Base-by-base conservation (phyloP, 1,140 invertebrate species). In the Brachionus plicatilis region DNA sequence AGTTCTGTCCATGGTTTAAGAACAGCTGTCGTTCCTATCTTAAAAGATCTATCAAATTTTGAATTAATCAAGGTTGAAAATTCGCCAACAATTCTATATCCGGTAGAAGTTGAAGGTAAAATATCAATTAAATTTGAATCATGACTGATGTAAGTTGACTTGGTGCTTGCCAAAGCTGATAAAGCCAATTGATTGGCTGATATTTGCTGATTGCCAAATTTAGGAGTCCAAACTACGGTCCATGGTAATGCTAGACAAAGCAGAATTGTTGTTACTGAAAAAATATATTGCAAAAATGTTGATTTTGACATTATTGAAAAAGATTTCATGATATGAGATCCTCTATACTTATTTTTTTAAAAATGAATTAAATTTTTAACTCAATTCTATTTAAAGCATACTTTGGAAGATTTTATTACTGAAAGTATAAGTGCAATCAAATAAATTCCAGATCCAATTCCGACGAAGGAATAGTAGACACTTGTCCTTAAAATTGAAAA, bases 171-270 rank as follows among this genome's bases (percentile, higher is more conserved):
- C 9, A n/a, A 37, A 37, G 9, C 9, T 70, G 29, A 70, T 0
- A 6, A 3, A 20, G 5, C 14, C 33, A 20, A 4, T 45, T 41
- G 37, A 43, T 72, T 45, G 14, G 41, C 7, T 50, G n/a, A 3
- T 50, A 24, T 9, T 12, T 50, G 37, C 3, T 41, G 29, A 70
- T 33, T 37, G 37, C n/a, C 33, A 17, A 7, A 70, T 37, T 41
- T 47, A 14, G 72, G 72, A 27, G 45, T 50, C 72, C 72, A 76
- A 4, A 47, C 72, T 27, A 76, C 72, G 3, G 72, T 76, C 72
- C 72, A 76, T 37, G 72, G 72, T 27, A 76, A 27, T 20, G 43
- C 43, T n/a, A 76, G 24, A 47, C 72, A 76, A 76, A 45, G 47
- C 20, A 76, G 14, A 50, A 76, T 50, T 50, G 72, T 53, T 50